Conservation (phyloP, 2,113 vertebrate species). For the Zapus hudsonius region DNA sequence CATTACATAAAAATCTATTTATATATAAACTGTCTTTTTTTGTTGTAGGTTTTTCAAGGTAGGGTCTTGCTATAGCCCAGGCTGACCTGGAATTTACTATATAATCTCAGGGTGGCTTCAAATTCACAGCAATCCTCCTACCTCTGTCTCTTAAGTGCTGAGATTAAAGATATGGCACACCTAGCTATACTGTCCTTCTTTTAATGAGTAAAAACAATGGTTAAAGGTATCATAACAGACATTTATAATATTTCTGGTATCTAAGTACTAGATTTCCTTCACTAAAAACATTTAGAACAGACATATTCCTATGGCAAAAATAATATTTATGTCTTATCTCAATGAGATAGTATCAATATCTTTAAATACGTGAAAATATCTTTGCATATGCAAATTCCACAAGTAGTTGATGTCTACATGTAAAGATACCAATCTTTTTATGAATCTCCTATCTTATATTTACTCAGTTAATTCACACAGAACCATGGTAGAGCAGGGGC, state of each 20-base stretch:
- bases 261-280: neutral
- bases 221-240: neutral
- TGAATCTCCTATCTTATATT: neutral
- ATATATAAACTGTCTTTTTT: too few relatives aligned
- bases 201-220: neutral
- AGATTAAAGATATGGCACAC: too few relatives aligned
- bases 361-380: neutral
- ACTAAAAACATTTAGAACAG: neutral
- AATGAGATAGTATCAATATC: neutral
- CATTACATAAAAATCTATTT: too few relatives aligned
- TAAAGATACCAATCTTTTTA: neutral
- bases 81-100: too few relatives aligned
- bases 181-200: neutral
- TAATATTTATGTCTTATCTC: neutral
- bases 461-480: constrained; percentile 8
- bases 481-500: neutral
- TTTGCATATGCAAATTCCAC: constrained; percentile 9
- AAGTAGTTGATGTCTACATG: neutral
- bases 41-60: too few relatives aligned
- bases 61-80: too few relatives aligned
- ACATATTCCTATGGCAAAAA: neutral
- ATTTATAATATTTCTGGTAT: neutral
- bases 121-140: too few relatives aligned
- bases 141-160: too few relatives aligned
- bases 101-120: too few relatives aligned